Evolutionary conservation across 1,140 invertebrate genomes (phyloP).

Genomic region (Diabrotica undecimpunctata): DNA sequence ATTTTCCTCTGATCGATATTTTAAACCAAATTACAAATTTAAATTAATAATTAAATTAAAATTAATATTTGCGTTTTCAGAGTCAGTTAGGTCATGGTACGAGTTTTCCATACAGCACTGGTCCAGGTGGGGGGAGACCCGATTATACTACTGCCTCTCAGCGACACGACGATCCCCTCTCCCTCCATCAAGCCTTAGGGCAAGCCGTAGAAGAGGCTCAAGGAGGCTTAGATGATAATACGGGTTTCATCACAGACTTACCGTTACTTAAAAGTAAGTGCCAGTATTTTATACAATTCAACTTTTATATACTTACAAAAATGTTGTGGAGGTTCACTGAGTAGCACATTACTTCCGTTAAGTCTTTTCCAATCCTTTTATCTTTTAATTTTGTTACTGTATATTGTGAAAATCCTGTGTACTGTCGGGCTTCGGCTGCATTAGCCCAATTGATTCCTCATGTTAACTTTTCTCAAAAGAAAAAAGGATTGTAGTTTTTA

Average conservation of each 20-base stretch:
- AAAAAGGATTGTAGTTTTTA: no score
- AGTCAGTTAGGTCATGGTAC: constrained; percentile 54
- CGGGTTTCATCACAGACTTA: constrained; percentile 81
- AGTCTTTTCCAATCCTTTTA: neutral
- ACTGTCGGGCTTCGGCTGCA: no score
- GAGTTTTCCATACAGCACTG: constrained; percentile 51
- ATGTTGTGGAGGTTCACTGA: no score
- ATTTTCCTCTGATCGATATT: no score
- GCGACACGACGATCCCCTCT: constrained; percentile 56
- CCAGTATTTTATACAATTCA: neutral
- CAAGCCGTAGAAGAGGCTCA: constrained; percentile 71
- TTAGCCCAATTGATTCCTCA: no score
- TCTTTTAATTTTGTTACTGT: neutral
- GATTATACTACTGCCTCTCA: constrained; percentile 44
- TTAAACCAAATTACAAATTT: no score
- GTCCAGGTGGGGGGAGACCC: constrained; percentile 48
- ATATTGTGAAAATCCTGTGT: no score
- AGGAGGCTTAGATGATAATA: constrained; percentile 77
- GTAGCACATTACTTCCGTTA: neutral
- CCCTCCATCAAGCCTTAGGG: constrained; percentile 62
- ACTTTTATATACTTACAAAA: no score
- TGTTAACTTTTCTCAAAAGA: no score
- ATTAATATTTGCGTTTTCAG: no score
- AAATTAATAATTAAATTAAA: no score
- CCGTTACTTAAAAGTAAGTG: constrained; percentile 85